Conservation (phyloP, 2,888 invertebrate species). For the Rhabditoides inermis region DNA sequence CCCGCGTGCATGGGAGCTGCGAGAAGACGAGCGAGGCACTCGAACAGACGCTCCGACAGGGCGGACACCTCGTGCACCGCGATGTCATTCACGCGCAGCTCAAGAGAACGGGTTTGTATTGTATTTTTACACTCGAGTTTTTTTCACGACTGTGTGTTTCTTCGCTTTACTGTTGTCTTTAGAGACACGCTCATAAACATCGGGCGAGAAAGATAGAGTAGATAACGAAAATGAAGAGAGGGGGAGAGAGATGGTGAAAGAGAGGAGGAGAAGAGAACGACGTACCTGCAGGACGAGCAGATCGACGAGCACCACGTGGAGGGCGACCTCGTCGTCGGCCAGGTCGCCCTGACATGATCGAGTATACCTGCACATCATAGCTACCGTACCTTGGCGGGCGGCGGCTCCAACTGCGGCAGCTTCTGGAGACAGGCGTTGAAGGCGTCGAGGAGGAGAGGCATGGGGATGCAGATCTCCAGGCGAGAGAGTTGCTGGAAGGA, state of each 20-base stretch:
- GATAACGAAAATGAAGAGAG: background rate
- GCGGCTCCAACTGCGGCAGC: conserved; percentile 9
- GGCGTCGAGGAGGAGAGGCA: conserved; percentile 55
- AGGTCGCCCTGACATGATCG: conserved; percentile 38
- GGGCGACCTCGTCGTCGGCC: conserved; percentile 42
- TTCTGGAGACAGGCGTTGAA: conserved; percentile 30
- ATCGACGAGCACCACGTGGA: conserved; percentile 91
- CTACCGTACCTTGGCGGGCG: too few species aligned
- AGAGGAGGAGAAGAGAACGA: background rate
- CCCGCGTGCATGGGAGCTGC: conserved; percentile 21
- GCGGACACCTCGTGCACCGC: conserved; percentile 63
- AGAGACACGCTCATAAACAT: too few species aligned
- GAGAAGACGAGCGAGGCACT: conserved; percentile 32
- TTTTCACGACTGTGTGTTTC: too few species aligned
- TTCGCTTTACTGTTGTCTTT: too few species aligned
- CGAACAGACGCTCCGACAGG: conserved; percentile 36
- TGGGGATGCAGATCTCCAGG: conserved; percentile 56
- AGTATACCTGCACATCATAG: too few species aligned
- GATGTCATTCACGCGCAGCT: conserved; percentile 78
- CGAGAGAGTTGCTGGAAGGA: conserved; percentile 55
- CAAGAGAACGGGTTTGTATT: conserved; percentile 5
- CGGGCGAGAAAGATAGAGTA: too few species aligned
- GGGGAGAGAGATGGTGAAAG: too few species aligned
- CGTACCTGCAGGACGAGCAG: conserved; percentile 80
- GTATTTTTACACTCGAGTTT: too few species aligned